A percentile compares a stretch with the other conserved stretches of the same genome.
phyloP scores from a whole-genome alignment of 2,113 vertebrate genomes.

The Pituophis catenifer region DNA sequence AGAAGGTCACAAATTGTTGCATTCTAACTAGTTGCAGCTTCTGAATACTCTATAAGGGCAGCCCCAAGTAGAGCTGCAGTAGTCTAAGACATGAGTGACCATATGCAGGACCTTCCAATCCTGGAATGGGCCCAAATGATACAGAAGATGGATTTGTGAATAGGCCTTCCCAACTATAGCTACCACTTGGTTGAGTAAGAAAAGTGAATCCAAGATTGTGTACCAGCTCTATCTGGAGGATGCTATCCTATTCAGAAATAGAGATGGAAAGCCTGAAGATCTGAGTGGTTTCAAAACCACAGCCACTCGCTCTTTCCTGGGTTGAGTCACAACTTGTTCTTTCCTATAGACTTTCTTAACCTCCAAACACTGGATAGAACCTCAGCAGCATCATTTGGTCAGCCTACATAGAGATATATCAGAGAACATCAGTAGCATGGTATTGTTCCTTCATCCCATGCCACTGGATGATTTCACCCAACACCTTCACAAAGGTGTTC shows the following conservation, averaged over 20 bases:
- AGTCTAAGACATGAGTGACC: background rate
- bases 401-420: background rate
- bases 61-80: background rate
- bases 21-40: background rate
- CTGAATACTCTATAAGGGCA: background rate
- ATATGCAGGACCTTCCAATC: background rate
- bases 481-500: background rate
- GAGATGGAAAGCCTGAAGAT: background rate
- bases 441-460: background rate
- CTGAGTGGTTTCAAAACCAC: background rate
- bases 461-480: background rate
- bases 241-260: background rate
- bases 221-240: background rate
- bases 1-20: background rate
- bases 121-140: background rate
- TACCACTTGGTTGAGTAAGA: background rate
- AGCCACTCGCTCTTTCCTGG: background rate
- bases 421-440: background rate
- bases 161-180: background rate
- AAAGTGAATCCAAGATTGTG: background rate
- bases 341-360: background rate
- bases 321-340: background rate
- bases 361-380: background rate
- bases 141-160: background rate
- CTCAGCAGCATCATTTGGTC: background rate